Base-by-base conservation (phyloP, 2,113 vertebrate species). In the Paramormyrops kingsleyae region DNA sequence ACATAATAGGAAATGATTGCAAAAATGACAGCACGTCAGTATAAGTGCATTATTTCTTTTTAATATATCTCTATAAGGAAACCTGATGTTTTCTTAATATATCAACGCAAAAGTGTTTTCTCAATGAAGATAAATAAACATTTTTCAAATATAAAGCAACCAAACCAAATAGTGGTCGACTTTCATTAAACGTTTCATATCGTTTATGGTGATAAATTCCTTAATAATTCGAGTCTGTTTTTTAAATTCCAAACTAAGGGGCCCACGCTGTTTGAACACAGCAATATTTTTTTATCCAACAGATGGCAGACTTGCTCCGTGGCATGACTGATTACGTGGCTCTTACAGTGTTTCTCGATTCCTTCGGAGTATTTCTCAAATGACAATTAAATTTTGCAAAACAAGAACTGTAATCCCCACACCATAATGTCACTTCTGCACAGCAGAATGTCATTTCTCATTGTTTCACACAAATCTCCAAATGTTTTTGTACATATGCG, bases 231-330 rank as follows among this genome's bases (percentile, higher is more conserved):
- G 62, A 66, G 8, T 27, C 8, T 10, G 24, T 66, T 66, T 66
- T 59, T 59, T 24, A 66, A 12, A 66, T 9, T 1, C 9, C 3
- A 27, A 66, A 66, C n/a, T 66, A 66, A 27, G 62, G 62, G 9
- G 8, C 0, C 62, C 9, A 27, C 9, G 27, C 24, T n/a, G 2
- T 62, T 62, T 9, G 4, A 66, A 27, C n/a, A 27, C 27, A 66
- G 7, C 84, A 24, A 31, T 49, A 8, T 59, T 59, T 53, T 53
- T 53, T 8, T n/a, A 12, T 12, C 89, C 89, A 89, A 1, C 35
- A 89, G 80, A 84, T 27, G 77, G 89, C 89, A n/a, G 9, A 62
- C 80, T 44, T 85, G 52, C 24, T 89, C 80, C 80, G 46, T 44
- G 3, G 56, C 66, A 31, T 4, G 35, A n/a, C 49, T 83, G 13